Evolutionary conservation across 2,888 invertebrate species (phyloP).

Genomic region (Polyommatus icarus): DNA sequence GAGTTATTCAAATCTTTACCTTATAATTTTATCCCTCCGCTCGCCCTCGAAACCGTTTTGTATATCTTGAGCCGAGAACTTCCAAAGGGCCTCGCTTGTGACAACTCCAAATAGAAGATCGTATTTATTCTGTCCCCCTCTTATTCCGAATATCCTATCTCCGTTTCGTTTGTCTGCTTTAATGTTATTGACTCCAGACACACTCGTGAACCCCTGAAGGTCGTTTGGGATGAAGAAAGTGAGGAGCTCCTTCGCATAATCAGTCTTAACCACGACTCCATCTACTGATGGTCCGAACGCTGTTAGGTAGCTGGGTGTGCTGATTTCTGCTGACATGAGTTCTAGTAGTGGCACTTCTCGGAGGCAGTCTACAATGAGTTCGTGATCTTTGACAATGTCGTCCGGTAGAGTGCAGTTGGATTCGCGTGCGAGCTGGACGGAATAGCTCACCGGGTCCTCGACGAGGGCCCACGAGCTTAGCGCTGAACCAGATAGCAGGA

Average conservation of each 20-base stretch:
- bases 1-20: slow-evolving; percentile 58
- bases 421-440: slow-evolving; percentile 89
- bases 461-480: slow-evolving; percentile 94
- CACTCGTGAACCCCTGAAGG: slow-evolving; percentile 82
- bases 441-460: slow-evolving; percentile 91
- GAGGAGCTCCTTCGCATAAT: slow-evolving; percentile 89
- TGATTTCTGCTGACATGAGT: slow-evolving; percentile 87
- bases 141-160: slow-evolving; percentile 80
- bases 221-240: slow-evolving; percentile 86
- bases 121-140: slow-evolving; percentile 84
- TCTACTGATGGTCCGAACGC: slow-evolving; percentile 97
- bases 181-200: slow-evolving; percentile 78
- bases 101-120: slow-evolving; percentile 95
- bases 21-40: slow-evolving; percentile 91
- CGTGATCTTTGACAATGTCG: slow-evolving; percentile 90
- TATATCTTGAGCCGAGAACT: slow-evolving; percentile 92
- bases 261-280: slow-evolving; percentile 94
- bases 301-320: slow-evolving; percentile 89
- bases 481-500: slow-evolving; percentile 93
- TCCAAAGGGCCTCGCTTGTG: slow-evolving; percentile 94
- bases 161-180: slow-evolving; percentile 83
- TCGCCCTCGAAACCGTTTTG: slow-evolving; percentile 94
- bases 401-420: slow-evolving; percentile 92
- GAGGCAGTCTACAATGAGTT: slow-evolving; percentile 91
- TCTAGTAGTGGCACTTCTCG: slow-evolving; percentile 87